These are phyloP conservation scores for Scomber colias DNA, from an alignment of 2,113 vertebrate species.

Conservation along the genomic window DNA sequence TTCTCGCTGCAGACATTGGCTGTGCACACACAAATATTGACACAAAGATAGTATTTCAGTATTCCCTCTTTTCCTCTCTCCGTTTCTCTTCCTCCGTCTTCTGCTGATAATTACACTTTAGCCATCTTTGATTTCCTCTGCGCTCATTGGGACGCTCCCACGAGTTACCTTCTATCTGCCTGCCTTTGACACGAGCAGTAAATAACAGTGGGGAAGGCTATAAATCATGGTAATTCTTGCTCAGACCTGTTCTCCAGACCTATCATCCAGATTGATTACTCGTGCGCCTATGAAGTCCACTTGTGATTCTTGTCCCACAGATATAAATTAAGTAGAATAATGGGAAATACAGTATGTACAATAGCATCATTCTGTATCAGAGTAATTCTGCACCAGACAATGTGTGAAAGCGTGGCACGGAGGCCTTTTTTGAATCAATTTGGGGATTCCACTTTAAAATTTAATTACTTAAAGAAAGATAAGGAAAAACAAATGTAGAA, in stretches of 20 bases:
- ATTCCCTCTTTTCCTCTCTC: not conserved
- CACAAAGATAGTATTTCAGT: constrained; percentile 33
- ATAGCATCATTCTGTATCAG: not conserved
- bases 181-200: constrained; percentile 60
- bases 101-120: constrained; percentile 63
- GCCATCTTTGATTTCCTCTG: constrained; percentile 60
- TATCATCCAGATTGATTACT: constrained; percentile 67
- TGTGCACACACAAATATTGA: constrained; percentile 16
- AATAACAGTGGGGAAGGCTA: constrained; percentile 59
- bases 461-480: not conserved
- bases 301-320: constrained; percentile 44
- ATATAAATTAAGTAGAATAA: constrained; percentile 47
- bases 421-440: not conserved
- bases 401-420: not conserved
- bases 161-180: constrained; percentile 38
- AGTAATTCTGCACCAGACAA: not conserved
- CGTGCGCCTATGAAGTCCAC: constrained; percentile 56
- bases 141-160: constrained; percentile 40
- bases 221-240: constrained; percentile 69
- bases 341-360: constrained; percentile 27
- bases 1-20: not conserved
- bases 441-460: too few relatives aligned
- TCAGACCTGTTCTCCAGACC: constrained; percentile 18
- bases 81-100: not conserved
- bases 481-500: not conserved